Base-by-base conservation (phyloP, 1,140 invertebrate species). In the Atta colombica region DNA sequence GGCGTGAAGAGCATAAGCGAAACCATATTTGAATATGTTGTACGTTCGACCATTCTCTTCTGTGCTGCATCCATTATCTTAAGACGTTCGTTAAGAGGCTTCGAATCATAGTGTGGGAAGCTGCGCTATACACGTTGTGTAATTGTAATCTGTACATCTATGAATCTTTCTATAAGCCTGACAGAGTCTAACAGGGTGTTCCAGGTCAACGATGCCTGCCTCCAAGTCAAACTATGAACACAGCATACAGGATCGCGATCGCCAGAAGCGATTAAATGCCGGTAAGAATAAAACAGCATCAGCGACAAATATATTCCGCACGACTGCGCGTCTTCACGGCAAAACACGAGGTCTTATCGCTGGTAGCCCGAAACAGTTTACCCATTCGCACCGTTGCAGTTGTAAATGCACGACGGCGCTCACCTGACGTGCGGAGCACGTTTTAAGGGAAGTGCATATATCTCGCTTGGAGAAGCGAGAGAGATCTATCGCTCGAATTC, bases 401-500 rank as follows among this genome's bases (percentile, higher is more conserved):
- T 78, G 85, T 60, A 58, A 84, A 87, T 84, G 80, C 85, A 77
- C 49, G 53, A 78, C 53, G 55, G 31, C 58, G 74, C 61, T 71
- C 60, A 28, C 21, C 28, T 88, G 84, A 69, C 90, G 90, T 90
- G 89, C 86, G 53, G 78, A 69, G 89, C 89, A 88, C 87, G 77
- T 85, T 66, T 55, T 84, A 75, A 53, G 68, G 77, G 55, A 72
- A 35, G 74, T 39, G 80, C 68, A 74, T 86, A 88, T 90, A 90
- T 90, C 77, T 85, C 53, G 60, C 61, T 12, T 6, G 53, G 8
- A 12, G 35, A 63, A 58, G 69, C 81, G 82, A 85, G 66, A 85
- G 66, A 86, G 63, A 90, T 90, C 89, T 86, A 90, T 90, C 89
- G 87, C 71, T 90, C 69, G 86, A 86, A 90, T 82, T 87, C 53